A percentile compares a stretch with the other conserved stretches of the same genome.
These are phyloP conservation scores for Tillus elongatus DNA, from an alignment of 2,888 invertebrate genomes.

Conservation along the genomic window DNA sequence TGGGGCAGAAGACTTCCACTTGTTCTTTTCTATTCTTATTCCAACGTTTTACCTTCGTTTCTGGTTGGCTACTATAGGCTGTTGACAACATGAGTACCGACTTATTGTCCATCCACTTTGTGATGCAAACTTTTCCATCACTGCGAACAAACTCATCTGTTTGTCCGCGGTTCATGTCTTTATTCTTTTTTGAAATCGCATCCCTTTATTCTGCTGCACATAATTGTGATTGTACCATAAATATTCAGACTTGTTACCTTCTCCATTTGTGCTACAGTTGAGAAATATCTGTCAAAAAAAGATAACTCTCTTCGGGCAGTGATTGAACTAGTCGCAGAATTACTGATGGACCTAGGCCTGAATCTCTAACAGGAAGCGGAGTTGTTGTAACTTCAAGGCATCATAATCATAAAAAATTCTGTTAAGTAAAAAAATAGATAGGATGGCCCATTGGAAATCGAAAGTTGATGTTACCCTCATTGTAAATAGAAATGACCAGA, in stretches of 20 bases:
- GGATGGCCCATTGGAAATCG: no score
- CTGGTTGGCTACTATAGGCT: no score
- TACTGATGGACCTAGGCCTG: slow-evolving; percentile 20
- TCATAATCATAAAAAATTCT: no score
- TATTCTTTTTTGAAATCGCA: slow-evolving; percentile 21
- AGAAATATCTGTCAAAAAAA: slow-evolving; percentile 14
- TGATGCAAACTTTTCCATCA: slow-evolving; percentile 28
- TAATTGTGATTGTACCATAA: slow-evolving; percentile 21
- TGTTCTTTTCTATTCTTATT: slow-evolving; percentile 6
- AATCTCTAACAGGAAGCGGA: slow-evolving; percentile 13
- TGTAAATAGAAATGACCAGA: no score
- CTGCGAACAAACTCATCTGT: slow-evolving; percentile 4
- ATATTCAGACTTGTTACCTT: slow-evolving; percentile 13
- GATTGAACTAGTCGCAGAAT: slow-evolving; percentile 17
- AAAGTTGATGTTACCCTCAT: no score
- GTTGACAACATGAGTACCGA: no score
- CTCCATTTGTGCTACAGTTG: neutral
- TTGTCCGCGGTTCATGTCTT: slow-evolving; percentile 13
- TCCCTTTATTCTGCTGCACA: slow-evolving; percentile 14
- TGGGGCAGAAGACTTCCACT: slow-evolving; percentile 9
- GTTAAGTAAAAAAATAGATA: no score
- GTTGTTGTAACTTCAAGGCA: slow-evolving; percentile 20
- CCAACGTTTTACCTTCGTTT: no score
- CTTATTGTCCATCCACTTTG: no score
- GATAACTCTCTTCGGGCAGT: slow-evolving; percentile 14